Evolutionary conservation across 2,888 invertebrate species (phyloP), one percentile per base, ranked within the genome.

Genomic region (Oscheius myriophilus): DNA sequence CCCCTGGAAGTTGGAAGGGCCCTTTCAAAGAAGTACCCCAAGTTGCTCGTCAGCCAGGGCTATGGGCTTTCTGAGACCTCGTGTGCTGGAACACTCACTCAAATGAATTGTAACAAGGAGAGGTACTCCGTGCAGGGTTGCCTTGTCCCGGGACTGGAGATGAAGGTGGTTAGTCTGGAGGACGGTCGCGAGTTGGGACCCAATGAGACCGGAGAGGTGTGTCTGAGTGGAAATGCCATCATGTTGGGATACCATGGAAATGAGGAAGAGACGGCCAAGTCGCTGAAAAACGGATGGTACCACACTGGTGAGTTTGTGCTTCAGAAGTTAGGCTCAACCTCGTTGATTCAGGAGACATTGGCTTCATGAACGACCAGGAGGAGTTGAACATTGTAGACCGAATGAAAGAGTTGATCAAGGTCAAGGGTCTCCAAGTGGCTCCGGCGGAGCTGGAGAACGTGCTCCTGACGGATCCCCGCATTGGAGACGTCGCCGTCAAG

Each of bases 401-500:
- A n/a, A 63, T 63, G 51, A 63, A 63, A 23, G 63, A 63, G 25
- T 52, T 63, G 7, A 63, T 63, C 42, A 63, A 63, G 23, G 63
- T 63, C 63, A 63, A 63, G 14, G 63, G 63, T 9, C 63, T 63
- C 14, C 63, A 63, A n/a, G 63, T 63, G 7, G 91, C 94, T 0
- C 94, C 94, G 1, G 93, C 94, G 0, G 94, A 94, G 88, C 87
- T 95, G 45, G 95, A 95, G 87, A 91, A 91, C 18, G 83, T 94
- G 57, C 87, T 95, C 51, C 88, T 93, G 63, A 91, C 90, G 46
- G 91, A 92, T 88, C 89, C 90, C 0, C 90, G 90, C 65, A 90
- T 94, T 61, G 90, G 90, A 67, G 93, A 94, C 85, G 92, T 90
- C 23, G 93, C 92, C 43, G 94, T 95, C 42, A 90, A 93, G 82